Conservation (phyloP, 2,797 vertebrate genomes). For the Melanotaenia trifasciata region DNA sequence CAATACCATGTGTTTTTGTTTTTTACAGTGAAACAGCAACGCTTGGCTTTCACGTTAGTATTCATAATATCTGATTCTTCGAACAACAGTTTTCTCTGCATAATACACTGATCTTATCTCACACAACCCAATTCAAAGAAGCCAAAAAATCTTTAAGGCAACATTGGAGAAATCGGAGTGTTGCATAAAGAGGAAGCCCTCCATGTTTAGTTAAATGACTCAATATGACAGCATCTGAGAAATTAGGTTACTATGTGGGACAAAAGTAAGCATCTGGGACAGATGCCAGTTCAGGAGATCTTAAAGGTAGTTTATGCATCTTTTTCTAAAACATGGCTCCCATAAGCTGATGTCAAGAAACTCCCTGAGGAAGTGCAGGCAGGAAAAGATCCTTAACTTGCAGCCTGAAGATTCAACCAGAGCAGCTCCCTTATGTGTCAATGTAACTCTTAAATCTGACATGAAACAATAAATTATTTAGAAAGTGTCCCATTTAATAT, state of each 20-base stretch:
- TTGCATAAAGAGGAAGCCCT: neutral
- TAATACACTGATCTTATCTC: neutral
- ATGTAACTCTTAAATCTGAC: constrained; percentile 35
- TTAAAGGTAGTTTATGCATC: constrained; percentile 39
- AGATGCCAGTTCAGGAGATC: constrained; percentile 39
- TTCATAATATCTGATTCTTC: neutral
- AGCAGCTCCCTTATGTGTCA: constrained; percentile 21
- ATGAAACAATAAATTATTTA: constrained; percentile 40
- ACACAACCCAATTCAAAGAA: neutral
- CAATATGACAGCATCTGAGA: constrained; percentile 10
- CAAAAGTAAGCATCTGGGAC: constrained; percentile 43
- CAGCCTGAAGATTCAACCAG: constrained; percentile 22
- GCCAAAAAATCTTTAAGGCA: neutral
- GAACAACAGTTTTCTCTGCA: neutral
- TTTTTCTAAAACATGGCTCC: constrained; percentile 37
- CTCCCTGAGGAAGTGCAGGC: constrained; percentile 19
- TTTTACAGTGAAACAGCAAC: neutral
- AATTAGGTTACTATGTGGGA: neutral
- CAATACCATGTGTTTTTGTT: neutral
- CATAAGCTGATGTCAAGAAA: constrained; percentile 37
- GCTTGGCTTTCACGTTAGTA: neutral
- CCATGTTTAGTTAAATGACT: neutral
- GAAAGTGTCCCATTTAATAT: constrained; percentile 23
- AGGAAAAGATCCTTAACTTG: constrained; percentile 17
- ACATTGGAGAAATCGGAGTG: neutral